Evolutionary conservation across 2,797 vertebrate genomes (phyloP).

Genomic region (Decapterus maruadsi): DNA sequence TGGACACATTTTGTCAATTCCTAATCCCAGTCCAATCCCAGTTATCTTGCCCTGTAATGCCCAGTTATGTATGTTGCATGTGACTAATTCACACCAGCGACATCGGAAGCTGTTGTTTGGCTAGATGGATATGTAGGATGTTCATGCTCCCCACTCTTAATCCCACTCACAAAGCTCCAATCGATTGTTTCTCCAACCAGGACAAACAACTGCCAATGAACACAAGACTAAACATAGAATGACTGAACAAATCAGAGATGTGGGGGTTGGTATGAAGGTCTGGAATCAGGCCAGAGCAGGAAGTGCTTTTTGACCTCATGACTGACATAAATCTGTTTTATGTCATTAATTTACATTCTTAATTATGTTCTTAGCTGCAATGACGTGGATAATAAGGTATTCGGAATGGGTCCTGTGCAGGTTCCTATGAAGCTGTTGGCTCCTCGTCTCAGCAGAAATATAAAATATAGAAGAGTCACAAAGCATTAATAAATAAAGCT

Average conservation of each 20-base stretch:
- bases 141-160: not conserved
- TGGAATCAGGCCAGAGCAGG: not conserved
- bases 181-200: not conserved
- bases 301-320: not conserved
- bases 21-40: not conserved
- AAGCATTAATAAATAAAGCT: conserved; percentile 2
- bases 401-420: not conserved
- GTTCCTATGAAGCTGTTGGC: not conserved
- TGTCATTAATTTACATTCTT: not conserved
- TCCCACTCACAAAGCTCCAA: not conserved
- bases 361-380: not conserved
- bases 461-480: not conserved
- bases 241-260: not conserved
- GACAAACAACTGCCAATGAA: not conserved
- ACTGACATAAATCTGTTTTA: conserved; percentile 1
- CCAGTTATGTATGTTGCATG: not conserved
- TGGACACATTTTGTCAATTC: not conserved
- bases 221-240: not conserved
- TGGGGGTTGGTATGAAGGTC: not conserved
- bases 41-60: too few species aligned
- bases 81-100: not conserved
- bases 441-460: conserved; percentile 6
- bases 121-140: not conserved
- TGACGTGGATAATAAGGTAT: not conserved
- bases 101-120: not conserved